Conservation (phyloP, 2,888 invertebrate species). For the Microctonus brassicae region DNA sequence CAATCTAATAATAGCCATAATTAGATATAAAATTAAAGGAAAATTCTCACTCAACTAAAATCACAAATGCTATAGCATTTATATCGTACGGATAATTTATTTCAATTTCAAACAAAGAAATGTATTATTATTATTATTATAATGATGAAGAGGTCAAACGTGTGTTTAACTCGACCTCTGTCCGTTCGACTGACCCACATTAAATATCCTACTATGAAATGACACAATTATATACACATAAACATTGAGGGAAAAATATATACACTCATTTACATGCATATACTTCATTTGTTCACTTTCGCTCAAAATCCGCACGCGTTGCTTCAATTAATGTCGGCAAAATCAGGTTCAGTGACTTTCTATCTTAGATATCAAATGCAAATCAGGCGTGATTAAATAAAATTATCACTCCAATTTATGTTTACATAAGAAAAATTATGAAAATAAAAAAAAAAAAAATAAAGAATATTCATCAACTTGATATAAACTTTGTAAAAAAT, state of each 20-base stretch:
- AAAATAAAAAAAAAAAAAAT: too few species aligned
- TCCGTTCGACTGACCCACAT: conserved; percentile 44
- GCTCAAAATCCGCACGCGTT: conserved; percentile 29
- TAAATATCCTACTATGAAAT: neutral
- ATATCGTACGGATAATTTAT: too few species aligned
- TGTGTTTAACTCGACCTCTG: conserved; percentile 30
- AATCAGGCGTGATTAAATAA: neutral
- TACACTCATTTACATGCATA: neutral
- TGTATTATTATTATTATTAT: neutral
- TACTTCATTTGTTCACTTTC: conserved; percentile 39
- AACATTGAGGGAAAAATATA: neutral
- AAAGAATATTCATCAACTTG: too few species aligned
- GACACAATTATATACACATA: neutral
- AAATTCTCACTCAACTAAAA: too few species aligned
- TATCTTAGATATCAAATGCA: conserved; percentile 5
- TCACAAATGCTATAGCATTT: too few species aligned
- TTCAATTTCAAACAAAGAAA: neutral
- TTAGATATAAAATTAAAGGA: too few species aligned
- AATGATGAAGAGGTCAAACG: conserved; percentile 7
- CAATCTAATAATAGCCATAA: neutral
- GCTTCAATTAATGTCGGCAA: conserved; percentile 1
- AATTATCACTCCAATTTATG: conserved; percentile 3
- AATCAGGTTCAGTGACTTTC: conserved; percentile 43
- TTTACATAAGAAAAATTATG: too few species aligned
- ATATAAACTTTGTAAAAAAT: too few species aligned